Percentiles rank a stretch among this genome's conserved stretches.
Evolutionary conservation across 1,140 invertebrate species (phyloP).

Genomic region (Diorhabda carinulata): DNA sequence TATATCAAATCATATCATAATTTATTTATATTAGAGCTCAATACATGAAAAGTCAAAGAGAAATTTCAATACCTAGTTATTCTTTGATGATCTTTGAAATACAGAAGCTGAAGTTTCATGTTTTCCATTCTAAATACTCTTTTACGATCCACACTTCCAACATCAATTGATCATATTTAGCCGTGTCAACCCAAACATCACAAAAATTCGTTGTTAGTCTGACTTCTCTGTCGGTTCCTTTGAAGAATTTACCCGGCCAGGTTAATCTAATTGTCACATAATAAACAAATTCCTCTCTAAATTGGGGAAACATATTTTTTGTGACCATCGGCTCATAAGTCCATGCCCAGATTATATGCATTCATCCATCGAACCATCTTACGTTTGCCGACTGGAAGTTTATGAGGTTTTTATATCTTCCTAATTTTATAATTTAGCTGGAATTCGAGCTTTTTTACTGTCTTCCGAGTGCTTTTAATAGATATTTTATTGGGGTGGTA

Average conservation of each 20-base stretch:
- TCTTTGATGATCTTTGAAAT: no score
- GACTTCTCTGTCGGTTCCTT: constrained; percentile 34
- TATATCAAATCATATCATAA: no score
- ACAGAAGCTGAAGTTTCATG: no score
- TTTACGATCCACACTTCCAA: neutral
- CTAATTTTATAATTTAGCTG: constrained; percentile 17
- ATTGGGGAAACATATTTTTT: constrained; percentile 34
- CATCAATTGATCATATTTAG: neutral
- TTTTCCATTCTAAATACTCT: no score
- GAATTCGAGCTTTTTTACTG: constrained; percentile 7
- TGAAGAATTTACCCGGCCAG: constrained; percentile 30
- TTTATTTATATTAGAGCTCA: no score
- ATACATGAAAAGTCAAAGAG: no score
- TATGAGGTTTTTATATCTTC: constrained; percentile 14
- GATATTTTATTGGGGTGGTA: no score
- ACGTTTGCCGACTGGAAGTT: constrained; percentile 15
- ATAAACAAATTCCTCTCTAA: constrained; percentile 39
- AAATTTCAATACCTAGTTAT: no score
- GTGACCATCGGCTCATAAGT: neutral
- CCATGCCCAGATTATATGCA: constrained; percentile 10
- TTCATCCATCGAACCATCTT: constrained; percentile 14
- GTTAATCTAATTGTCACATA: constrained; percentile 42
- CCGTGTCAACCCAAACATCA: neutral
- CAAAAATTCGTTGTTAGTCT: constrained; percentile 35
- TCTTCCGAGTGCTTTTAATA: no score